These are phyloP conservation scores for Gobionotothen gibberifrons DNA, from an alignment of 2,797 vertebrate species.

Conservation along the genomic window DNA sequence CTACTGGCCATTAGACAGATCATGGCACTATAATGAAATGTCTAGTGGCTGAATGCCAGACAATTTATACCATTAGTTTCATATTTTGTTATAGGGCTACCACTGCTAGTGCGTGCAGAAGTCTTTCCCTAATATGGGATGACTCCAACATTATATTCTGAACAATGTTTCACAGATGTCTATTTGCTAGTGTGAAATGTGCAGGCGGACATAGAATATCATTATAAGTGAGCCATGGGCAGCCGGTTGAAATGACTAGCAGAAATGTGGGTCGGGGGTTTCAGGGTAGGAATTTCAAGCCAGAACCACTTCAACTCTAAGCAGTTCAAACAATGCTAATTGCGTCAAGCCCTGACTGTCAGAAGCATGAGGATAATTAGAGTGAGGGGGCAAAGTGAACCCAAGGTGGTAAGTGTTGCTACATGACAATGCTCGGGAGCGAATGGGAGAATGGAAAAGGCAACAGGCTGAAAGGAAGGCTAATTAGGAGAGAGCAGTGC, in stretches of 20 bases:
- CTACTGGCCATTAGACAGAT: slow-evolving; percentile 77
- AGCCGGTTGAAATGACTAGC: slow-evolving; percentile 69
- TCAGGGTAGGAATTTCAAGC: slow-evolving; percentile 65
- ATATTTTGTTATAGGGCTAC: slow-evolving; percentile 65
- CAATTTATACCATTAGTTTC: slow-evolving; percentile 71
- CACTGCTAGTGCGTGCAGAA: slow-evolving; percentile 34
- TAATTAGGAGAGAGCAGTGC: slow-evolving; percentile 78
- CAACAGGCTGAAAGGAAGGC: slow-evolving; percentile 78
- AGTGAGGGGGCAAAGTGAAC: slow-evolving; percentile 79
- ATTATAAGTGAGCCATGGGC: slow-evolving; percentile 68
- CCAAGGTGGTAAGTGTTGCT: slow-evolving; percentile 77
- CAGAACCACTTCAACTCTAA: slow-evolving; percentile 59
- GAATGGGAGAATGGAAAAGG: slow-evolving; percentile 75
- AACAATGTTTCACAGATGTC: slow-evolving; percentile 64
- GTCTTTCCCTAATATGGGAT: slow-evolving; percentile 47
- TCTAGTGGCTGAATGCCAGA: slow-evolving; percentile 63
- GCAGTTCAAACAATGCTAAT: slow-evolving; percentile 71
- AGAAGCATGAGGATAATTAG: slow-evolving; percentile 83
- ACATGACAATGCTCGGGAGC: slow-evolving; percentile 77
- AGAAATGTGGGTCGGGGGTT: slow-evolving; percentile 69
- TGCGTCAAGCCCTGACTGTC: slow-evolving; percentile 73
- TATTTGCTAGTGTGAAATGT: slow-evolving; percentile 58
- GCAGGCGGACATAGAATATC: slow-evolving; percentile 69
- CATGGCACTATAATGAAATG: slow-evolving; percentile 76
- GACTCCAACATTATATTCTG: slow-evolving; percentile 58